Evolutionary conservation across 2,797 vertebrate genomes (phyloP), one percentile per base, ranked within the genome.

Genomic region (Pelobates cultripes): DNA sequence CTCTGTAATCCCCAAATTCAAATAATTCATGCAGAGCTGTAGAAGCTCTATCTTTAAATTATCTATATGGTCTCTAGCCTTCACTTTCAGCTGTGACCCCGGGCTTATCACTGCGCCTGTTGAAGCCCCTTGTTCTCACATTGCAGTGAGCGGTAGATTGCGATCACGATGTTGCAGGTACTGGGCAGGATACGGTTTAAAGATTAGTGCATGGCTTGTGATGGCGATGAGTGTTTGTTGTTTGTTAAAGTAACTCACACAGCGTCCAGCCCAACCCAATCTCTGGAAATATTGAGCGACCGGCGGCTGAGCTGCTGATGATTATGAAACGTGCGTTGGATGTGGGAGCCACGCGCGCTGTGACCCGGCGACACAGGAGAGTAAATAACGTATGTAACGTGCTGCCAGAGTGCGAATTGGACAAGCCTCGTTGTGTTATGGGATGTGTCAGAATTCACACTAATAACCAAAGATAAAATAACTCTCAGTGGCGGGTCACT

Each of bases 381-480:
- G 72, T 74, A 13, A 73, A 66, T 53, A 47, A 51, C 63, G 57
- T 75, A 66, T 84, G 72, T 57, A 64, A 75, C 71, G 47, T 70
- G 15, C 28, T 45, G 42, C 40, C 15, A 4, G 55, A 75, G 82
- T 84, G 82, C 70, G 72, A 84, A 84, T 84, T 84, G 77, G 77
- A 79, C 77, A 53, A 61, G 53, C 28, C 41, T 45, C 8, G 17
- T 70, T 28, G 51, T 61, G 64, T 55, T 41, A 70, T n/a, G 47
- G 28, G 43, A 74, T 47, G 55, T 64, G n/a, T 55, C 55, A 75
- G 68, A 71, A 79, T 75, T 84, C 82, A 84, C 82, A 84, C 77
- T 79, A 84, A 84, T 79, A 84, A 79, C 60, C 45, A 57, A 71
- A 78, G 74, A 75, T 79, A 75, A 75, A 75, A 71, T 79, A 68